A percentile compares a stretch with the other conserved stretches of the same genome.
These are phyloP conservation scores for Halcyon leucocephala DNA, from an alignment of 2,797 vertebrate genomes.

Conservation along the genomic window DNA sequence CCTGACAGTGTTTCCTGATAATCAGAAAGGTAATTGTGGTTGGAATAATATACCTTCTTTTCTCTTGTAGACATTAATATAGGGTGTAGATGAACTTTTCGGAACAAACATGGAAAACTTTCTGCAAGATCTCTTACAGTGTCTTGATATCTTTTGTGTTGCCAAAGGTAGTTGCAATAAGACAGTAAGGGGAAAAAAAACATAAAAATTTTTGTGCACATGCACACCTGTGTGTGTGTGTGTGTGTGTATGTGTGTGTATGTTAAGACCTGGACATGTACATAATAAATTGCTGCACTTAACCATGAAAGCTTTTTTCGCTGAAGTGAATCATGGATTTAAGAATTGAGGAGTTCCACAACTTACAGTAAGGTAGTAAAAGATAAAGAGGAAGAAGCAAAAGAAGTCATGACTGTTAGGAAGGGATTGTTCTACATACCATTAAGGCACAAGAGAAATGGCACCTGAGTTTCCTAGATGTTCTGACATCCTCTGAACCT, in stretches of 20 bases:
- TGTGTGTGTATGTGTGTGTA: not conserved
- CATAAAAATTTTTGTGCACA: not conserved
- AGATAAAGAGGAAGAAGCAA: not conserved
- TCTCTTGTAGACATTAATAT: not conserved
- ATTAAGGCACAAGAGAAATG: constrained; percentile 47
- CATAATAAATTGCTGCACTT: not conserved
- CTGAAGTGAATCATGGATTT: not conserved
- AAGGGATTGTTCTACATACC: constrained; percentile 9
- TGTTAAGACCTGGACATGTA: accelerated
- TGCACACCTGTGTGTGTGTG: not conserved
- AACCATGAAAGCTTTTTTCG: not conserved
- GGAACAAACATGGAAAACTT: not conserved
- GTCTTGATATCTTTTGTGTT: not conserved
- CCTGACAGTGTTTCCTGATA: not conserved
- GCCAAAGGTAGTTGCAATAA: not conserved
- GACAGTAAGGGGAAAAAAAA: not conserved
- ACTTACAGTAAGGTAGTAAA: not conserved
- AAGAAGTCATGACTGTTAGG: constrained; percentile 14
- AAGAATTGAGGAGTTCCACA: not conserved
- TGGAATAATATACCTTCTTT: not conserved
- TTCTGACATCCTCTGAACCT: constrained; percentile 45
- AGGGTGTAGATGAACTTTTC: not conserved
- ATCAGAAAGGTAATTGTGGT: not conserved
- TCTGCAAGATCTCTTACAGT: not conserved
- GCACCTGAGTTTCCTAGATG: not conserved